Evolutionary conservation across 2,113 vertebrate genomes (phyloP), one percentile per base, ranked within the genome.

Genomic region (Neodontobutis hainanensis): DNA sequence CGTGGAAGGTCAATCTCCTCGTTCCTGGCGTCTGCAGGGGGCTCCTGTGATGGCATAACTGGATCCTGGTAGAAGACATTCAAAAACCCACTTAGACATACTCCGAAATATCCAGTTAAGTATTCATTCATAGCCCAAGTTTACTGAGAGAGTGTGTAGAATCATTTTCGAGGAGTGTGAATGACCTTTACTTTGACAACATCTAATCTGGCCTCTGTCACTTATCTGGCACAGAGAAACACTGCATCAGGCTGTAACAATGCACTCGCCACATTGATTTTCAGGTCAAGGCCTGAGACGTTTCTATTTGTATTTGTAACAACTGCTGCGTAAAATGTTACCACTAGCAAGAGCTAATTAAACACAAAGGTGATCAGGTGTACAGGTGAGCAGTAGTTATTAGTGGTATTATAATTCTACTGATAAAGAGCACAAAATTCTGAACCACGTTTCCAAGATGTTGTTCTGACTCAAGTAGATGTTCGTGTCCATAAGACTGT

Each of bases 31-130:
- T 93, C 95, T 89, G 93, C 92, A 75, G 93, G 92, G 82, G 96
- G 96, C 82, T 99, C 96, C 87, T 98, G 96, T 90, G 96, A 94
- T 93, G 96, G 97, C 96, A 99, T 99, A 92, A 93, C 95, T 93
- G 96, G 94, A 98, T 99, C 97, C 97, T 99, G 88, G 69, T 71
- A 61, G 40, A 47, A 82, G 0, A 34, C 44, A 64, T 56, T 36
- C 15, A 83, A 11, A 57, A 68, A 7, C 36, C 16, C 51, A 55
- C 11, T 40, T 61, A 63, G 55, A 65, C 51, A 65, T 59, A 8
- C 43, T 3, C 48, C 44, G n/a, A 70, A 15, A 61, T 48, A 65
- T 44, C 50, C 65, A 36, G 3, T 8, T 8, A 73, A 11, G 49
- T n/a, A 51, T 42, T 56, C 55, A 5, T 32, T 50, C 50, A 55